Conservation (phyloP, 2,113 vertebrate species). For the Apteryx mantelli region DNA sequence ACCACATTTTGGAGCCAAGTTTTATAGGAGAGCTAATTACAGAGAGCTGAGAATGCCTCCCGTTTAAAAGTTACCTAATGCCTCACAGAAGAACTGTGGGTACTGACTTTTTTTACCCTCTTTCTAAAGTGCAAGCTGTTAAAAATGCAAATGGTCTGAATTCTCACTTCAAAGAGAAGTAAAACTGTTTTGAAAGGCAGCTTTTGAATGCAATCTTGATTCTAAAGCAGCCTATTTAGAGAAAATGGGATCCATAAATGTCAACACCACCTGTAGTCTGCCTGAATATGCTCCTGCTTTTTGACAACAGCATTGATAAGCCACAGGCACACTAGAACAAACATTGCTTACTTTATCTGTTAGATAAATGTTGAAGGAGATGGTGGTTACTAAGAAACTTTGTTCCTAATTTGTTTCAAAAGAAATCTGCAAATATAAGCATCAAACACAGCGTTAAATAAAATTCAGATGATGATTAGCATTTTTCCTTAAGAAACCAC, state of each 20-base stretch:
- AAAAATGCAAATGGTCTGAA: slow-evolving; percentile 71
- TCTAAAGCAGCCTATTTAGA: slow-evolving; percentile 75
- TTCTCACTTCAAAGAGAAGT: slow-evolving; percentile 72
- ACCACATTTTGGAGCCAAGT: slow-evolving; percentile 37
- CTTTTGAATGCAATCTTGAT: slow-evolving; percentile 72
- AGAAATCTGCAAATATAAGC: slow-evolving; percentile 35
- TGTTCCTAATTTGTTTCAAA: slow-evolving; percentile 35
- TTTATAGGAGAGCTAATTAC: slow-evolving; percentile 60
- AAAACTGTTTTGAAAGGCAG: slow-evolving; percentile 71
- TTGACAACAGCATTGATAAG: slow-evolving; percentile 75
- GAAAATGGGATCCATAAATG: slow-evolving; percentile 77
- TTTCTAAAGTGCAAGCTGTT: slow-evolving; percentile 58
- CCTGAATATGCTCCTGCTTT: slow-evolving; percentile 60
- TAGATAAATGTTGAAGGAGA: slow-evolving; percentile 31
- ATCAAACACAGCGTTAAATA: neutral
- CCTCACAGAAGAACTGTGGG: slow-evolving; percentile 3
- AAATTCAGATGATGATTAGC: neutral
- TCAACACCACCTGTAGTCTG: slow-evolving; percentile 74
- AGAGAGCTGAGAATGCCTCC: slow-evolving; percentile 17
- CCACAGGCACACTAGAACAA: slow-evolving; percentile 68
- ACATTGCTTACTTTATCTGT: slow-evolving; percentile 46
- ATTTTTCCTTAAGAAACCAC: neutral
- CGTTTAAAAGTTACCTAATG: slow-evolving; percentile 49
- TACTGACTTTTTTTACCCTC: slow-evolving; percentile 29
- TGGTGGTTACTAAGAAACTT: slow-evolving; percentile 12